Evolutionary conservation across 2,797 vertebrate genomes (phyloP).

Genomic region (Sternarchorhynchus goeldii): DNA sequence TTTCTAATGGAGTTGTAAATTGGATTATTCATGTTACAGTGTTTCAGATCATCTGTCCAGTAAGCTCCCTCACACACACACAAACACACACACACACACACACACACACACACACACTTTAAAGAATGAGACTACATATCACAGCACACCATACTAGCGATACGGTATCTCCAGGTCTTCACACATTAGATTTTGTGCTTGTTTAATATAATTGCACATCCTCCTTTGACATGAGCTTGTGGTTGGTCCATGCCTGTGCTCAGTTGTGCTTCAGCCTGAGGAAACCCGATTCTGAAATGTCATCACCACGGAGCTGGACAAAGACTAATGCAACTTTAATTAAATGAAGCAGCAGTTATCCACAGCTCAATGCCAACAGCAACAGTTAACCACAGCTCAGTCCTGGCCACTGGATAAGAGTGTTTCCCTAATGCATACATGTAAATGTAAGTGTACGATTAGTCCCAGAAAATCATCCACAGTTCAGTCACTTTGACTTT

Average conservation of each 20-base stretch:
- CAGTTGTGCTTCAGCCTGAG: conserved; percentile 4
- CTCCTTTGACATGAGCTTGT: background rate
- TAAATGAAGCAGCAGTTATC: conserved; percentile 20
- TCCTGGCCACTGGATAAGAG: too few species aligned
- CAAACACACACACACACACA: too few species aligned
- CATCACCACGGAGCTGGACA: conserved; percentile 24
- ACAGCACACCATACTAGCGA: background rate
- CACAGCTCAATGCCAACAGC: background rate
- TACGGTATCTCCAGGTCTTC: background rate
- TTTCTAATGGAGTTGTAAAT: too few species aligned
- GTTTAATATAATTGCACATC: background rate
- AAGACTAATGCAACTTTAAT: conserved; percentile 46
- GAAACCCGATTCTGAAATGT: conserved; percentile 30
- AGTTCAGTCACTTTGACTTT: too few species aligned
- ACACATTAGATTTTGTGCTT: background rate
- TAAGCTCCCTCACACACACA: too few species aligned
- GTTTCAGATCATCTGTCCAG: too few species aligned
- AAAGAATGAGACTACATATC: background rate
- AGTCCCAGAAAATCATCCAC: too few species aligned
- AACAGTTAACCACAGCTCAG: too few species aligned
- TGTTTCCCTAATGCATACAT: too few species aligned
- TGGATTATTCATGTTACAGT: too few species aligned
- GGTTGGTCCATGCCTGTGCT: conserved; percentile 9
- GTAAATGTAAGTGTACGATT: too few species aligned
- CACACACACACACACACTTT: background rate